phyloP scores from a whole-genome alignment of 2,888 invertebrate species.

The Trachelus troglodyta region DNA sequence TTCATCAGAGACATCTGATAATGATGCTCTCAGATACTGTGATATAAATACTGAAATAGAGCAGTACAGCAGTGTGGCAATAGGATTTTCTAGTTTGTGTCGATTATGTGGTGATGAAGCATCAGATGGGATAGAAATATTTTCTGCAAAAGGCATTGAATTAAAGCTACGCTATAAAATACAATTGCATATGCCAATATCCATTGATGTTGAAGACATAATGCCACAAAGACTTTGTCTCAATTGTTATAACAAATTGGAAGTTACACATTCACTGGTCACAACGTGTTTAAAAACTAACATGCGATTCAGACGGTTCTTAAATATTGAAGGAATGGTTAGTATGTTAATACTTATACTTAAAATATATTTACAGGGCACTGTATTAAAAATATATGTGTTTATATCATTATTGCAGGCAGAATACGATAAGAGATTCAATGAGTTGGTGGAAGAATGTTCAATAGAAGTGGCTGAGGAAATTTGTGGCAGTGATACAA shows the following conservation, averaged over 20 bases:
- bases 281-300: constrained; percentile 45
- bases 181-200: constrained; percentile 48
- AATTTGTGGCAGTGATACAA: constrained; percentile 26
- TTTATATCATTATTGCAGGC: constrained; percentile 34
- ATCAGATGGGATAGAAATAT: constrained; percentile 44
- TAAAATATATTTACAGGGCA: background rate
- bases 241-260: constrained; percentile 46
- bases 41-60: constrained; percentile 35
- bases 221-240: constrained; percentile 47
- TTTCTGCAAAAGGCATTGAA: constrained; percentile 38
- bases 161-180: constrained; percentile 51
- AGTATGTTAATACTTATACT: constrained; percentile 10
- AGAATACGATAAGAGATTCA: constrained; percentile 40
- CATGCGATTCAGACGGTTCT: constrained; percentile 40
- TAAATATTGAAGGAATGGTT: constrained; percentile 45
- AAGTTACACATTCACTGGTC: constrained; percentile 42
- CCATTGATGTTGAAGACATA: constrained; percentile 34
- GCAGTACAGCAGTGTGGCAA: constrained; percentile 34
- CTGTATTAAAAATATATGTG: background rate
- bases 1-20: constrained; percentile 20
- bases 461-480: constrained; percentile 37
- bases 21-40: constrained; percentile 28
- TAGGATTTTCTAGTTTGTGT: constrained; percentile 42
- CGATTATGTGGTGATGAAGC: constrained; percentile 46
- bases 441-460: constrained; percentile 31